Evolutionary conservation across 2,113 vertebrate species (phyloP), one percentile per base, ranked within the genome.

Genomic region (Mormyrus iriodes): DNA sequence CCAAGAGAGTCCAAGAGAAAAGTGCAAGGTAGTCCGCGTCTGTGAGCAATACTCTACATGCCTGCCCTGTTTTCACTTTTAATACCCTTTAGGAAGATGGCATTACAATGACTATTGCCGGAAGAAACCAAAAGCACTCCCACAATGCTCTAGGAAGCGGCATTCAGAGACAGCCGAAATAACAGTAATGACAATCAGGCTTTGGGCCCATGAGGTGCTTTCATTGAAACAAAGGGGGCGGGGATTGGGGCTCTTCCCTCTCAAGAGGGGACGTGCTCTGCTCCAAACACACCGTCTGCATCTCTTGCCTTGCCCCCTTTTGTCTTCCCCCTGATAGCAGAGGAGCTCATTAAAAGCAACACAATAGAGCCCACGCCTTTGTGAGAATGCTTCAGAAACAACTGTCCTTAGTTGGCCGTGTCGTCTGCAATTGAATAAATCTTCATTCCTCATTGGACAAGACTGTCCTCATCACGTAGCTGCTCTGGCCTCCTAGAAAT

Each of bases 41-140:
- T 19, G 73, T 42, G 15, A 42, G 31, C 73, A 17, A 39, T 79
- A 79, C 31, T 19, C 35, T 79, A 35, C 73, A 39, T 42, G 31
- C 35, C 73, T 79, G 73, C 15, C 73, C 73, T 35, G 73, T 79
- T 79, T 79, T 39, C 31, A 39, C 73, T 46, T 88, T 76, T 5
- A 35, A 24, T 65, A 61, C 65, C 46, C 42, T 31, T 10, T 51
- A 85, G n/a, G 31, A 73, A 46, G 83, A 85, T 35, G 44, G 13
- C 58, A 48, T 76, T 21, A 69, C n/a, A 39, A 52, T 79, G n/a
- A 90, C 90, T 93, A 92, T 93, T 93, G 90, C 90, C 90, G 91
- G 92, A 94, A 92, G 88, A 95, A 94, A 93, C 95, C 93, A 95
- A 95, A 95, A 95, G 91, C 92, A 92, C 89, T 93, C n/a, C 93